Evolutionary conservation across 2,888 invertebrate species (phyloP), one percentile per base, ranked within the genome.

Genomic region (Lithophane semibrunnea): DNA sequence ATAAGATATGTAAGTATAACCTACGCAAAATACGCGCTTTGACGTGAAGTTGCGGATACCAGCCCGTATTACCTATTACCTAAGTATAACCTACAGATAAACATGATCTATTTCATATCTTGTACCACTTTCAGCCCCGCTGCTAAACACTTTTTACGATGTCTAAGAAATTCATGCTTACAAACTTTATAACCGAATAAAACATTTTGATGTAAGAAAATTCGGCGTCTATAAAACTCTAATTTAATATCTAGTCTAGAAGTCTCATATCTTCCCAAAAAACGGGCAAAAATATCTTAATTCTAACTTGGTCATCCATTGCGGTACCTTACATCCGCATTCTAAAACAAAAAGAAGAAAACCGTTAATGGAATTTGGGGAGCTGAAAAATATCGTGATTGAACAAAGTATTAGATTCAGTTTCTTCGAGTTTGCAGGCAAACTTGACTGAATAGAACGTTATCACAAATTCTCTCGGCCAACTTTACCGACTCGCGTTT

Each of bases 401-500:
- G 81, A 69, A 81, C 85, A 85, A 81, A 85, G 72, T 80, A 85
- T 89, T 88, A 78, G 68, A 80, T 90, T 90, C 64, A 79, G 88
- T 91, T 90, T 89, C 89, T 91, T 88, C 75, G 85, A 88, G 90
- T 88, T 91, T 84, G 83, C 85, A 88, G 88, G 42, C 79, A 83
- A 80, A 89, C 89, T 90, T 91, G 89, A 89, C 91, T 92, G 89
- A 90, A 91, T 91, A 84, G 89, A 89, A 88, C 89, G 88, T 91
- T 92, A 91, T 90, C 88, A 87, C 86, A 88, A 93, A 93, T 89
- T 92, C 89, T 79, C 80, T 83, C 69, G 88, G 78, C 85, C 73
- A 91, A 93, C 88, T 92, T 91, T 90, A 88, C 87, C 85, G 85
- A 91, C 90, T 89, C 88, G 90, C 91, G 85, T 93, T 93, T 93